Evolutionary conservation across 2,797 vertebrate genomes (phyloP), one percentile per base, ranked within the genome.

Genomic region (Sylvia borin): DNA sequence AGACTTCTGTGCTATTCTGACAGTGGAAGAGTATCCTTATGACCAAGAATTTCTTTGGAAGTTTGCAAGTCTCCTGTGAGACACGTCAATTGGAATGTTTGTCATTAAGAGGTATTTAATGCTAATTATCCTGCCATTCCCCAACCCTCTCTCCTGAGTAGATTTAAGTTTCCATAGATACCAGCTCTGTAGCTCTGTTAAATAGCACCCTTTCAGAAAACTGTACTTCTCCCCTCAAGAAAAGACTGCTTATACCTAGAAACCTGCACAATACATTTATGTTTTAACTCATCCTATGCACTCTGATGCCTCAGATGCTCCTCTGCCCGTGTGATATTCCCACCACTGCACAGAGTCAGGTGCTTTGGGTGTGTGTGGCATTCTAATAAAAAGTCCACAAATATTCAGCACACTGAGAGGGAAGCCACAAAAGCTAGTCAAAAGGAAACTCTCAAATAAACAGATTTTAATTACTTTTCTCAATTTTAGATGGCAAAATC

Each of bases 331-430:
- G 72, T 38, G 54, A 68, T 32, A 76, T 19, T 60, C 54, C 54
- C 36, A 61, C 25, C 50, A 24, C 36, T 27, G 10, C 42, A 40
- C 17, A 61, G 27, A 64, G 34, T 48, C 25, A 57, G 34, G 24
- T 53, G 48, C 7, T 68, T 62, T 0, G 0, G 5, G 15, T 9
- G 47, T 53, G 3, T 40, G 58, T 42, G 34, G 57, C 32, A 53
- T 38, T 48, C 71, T 45, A 82, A 66, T 18, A 43, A 70, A 67
- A 55, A 16, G 17, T n/a, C 26, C 1, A 4, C 8, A 53, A 83
- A 40, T 50, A 65, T 34, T 47, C 62, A 70, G 38, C 47, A 62
- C 21, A 19, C 51, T 32, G 50, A 78, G 24, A 57, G 16, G 47
- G n/a, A 82, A 82, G 71, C 16, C 51, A 53, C 71, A 74, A 57